Conservation (phyloP, 2,888 invertebrate species). For the Fragum sueziense region DNA sequence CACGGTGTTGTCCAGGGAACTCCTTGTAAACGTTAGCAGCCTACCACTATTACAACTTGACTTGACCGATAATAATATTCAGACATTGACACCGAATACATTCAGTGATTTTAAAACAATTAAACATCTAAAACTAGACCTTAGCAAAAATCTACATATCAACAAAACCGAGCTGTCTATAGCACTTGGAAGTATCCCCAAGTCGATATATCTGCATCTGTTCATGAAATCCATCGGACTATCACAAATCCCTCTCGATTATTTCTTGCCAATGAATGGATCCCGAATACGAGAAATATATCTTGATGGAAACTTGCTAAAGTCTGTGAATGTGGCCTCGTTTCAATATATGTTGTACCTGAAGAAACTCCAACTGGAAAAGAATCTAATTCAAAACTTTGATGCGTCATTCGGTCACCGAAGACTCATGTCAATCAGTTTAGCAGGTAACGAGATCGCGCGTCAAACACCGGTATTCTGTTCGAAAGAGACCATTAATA, state of each 20-base stretch:
- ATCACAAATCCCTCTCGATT: neutral
- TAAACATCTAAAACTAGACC: neutral
- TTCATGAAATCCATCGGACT: neutral
- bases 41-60: neutral
- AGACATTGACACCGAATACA: neutral
- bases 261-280: conserved; percentile 4
- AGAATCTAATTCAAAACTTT: conserved; percentile 8
- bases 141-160: conserved; percentile 1
- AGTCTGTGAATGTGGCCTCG: neutral
- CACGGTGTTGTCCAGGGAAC: neutral
- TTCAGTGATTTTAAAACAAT: conserved; percentile 3
- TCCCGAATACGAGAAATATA: neutral
- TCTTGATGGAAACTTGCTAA: neutral
- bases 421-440: neutral
- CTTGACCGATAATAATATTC: conserved; percentile 12
- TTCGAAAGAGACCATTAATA: neutral
- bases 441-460: conserved; percentile 1
- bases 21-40: neutral
- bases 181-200: conserved; percentile 14
- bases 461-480: neutral
- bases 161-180: neutral
- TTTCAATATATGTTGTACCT: neutral
- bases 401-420: neutral
- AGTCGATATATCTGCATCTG: neutral
- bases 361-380: neutral